Base-by-base conservation (phyloP, 2,888 invertebrate species). In the Lochmaea capreae region DNA sequence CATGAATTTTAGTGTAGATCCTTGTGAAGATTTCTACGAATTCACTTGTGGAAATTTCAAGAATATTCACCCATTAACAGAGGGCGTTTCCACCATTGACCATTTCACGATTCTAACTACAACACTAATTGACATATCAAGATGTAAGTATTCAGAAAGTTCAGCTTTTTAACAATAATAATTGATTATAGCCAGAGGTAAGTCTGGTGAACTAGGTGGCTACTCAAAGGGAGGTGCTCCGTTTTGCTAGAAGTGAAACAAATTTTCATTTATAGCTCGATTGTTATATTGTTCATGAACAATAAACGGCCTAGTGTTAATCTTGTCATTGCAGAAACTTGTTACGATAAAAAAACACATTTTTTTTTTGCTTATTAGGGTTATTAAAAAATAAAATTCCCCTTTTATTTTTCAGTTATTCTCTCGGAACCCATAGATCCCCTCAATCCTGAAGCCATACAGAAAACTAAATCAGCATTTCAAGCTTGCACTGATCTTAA, bases 11-110 rank as follows among this genome's bases (percentile, higher is more conserved):
- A 82, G 76, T 5, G 84, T 82, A 0, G 83, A 89, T 77, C 89
- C 89, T 3, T 89, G 89, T 73, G 84, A 87, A 3, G 84, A 89
- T 78, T 89, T 89, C 79, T 89, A 88, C 79, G 84, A 88, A 78
- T 89, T 85, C 77, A 82, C 87, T 3, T 89, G 89, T 74, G 89
- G 89, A 1, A 87, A 88, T 72, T 88, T 88, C 82, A 83, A 85
- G 76, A 84, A 85, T 59, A 80, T 83, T 10, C 82, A 88, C 78
- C 87, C 87, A 0, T 82, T 87, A 68, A 86, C 87, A 3, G 83
- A 78, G 81, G 18, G 80, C 78, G 6, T 79, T 76, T 71, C 81
- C 76, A 46, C 82, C 81, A 84, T 81, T 14, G 88, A 88, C 70
- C 86, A 87, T 74, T 89, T 88, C 75, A 84, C 85, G 49, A 81